Conservation (phyloP, 2,113 vertebrate species). For the Pangasianodon gigas region DNA sequence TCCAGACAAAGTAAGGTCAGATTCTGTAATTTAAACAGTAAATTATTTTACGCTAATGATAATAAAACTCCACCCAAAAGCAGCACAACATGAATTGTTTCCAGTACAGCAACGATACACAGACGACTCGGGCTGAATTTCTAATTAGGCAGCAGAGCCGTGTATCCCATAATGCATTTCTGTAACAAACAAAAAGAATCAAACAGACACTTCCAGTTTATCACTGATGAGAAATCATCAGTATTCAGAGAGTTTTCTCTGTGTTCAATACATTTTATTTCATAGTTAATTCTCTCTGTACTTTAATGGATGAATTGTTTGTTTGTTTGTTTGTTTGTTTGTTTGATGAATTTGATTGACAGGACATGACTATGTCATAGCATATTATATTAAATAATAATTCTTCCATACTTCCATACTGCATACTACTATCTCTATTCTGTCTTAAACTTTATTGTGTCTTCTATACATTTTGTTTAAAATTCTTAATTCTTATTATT, state of each 20-base stretch:
- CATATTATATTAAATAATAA: not conserved
- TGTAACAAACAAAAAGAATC: not conserved
- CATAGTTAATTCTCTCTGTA: not conserved
- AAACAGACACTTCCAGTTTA: too few species aligned
- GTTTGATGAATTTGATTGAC: not conserved
- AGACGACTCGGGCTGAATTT: not conserved
- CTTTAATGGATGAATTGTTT: not conserved
- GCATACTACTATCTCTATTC: not conserved
- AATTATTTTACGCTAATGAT: not conserved
- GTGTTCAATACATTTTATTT: not conserved
- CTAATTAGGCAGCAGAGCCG: not conserved
- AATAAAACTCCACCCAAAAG: not conserved
- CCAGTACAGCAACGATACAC: not conserved
- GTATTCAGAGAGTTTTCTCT: not conserved
- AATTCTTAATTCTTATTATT: too few species aligned
- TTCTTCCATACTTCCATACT: not conserved
- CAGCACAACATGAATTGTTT: not conserved
- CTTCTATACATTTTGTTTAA: too few species aligned
- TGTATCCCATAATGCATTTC: not conserved
- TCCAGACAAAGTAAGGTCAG: not conserved
- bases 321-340: not conserved
- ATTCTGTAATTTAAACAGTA: not conserved
- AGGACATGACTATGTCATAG: not conserved
- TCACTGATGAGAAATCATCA: too few species aligned
- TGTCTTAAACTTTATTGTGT: too few species aligned